Evolutionary conservation across 1,140 invertebrate genomes (phyloP).

Genomic region (Nephila pilipes): DNA sequence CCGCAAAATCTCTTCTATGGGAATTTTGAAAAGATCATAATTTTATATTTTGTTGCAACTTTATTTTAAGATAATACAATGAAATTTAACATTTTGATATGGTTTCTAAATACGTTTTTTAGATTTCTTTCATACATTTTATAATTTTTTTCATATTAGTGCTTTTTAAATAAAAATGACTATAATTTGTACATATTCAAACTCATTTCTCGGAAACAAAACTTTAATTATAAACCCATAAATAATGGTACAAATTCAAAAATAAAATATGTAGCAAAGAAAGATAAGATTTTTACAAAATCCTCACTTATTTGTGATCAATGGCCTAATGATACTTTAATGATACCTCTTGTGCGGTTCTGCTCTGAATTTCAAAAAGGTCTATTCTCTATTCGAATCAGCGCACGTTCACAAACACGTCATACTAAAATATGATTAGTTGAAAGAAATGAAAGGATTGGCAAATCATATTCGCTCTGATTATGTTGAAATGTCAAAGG

Average conservation of each 20-base stretch:
- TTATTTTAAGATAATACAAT: too few relatives aligned
- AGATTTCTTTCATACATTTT: too few relatives aligned
- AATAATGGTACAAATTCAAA: not conserved
- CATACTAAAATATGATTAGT: not conserved
- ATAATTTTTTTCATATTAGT: too few relatives aligned
- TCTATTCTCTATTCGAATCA: not conserved
- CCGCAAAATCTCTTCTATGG: too few relatives aligned
- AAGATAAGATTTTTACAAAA: constrained; percentile 2
- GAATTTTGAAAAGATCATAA: too few relatives aligned
- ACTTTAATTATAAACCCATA: too few relatives aligned
- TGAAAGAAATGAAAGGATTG: not conserved
- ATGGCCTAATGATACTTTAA: constrained; percentile 56
- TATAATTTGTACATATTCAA: too few relatives aligned
- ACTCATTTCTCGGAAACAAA: too few relatives aligned
- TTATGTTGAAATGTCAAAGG: not conserved
- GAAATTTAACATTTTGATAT: too few relatives aligned
- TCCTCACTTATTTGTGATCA: constrained; percentile 46
- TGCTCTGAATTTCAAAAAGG: constrained; percentile 20
- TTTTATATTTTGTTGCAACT: too few relatives aligned
- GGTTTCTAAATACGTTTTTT: too few relatives aligned
- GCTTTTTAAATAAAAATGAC: too few relatives aligned
- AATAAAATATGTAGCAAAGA: not conserved
- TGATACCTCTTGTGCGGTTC: constrained; percentile 9
- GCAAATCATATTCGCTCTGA: not conserved
- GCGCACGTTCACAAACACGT: not conserved